Base-by-base conservation (phyloP, 1,140 invertebrate genomes). In the Bombus sylvicola region DNA sequence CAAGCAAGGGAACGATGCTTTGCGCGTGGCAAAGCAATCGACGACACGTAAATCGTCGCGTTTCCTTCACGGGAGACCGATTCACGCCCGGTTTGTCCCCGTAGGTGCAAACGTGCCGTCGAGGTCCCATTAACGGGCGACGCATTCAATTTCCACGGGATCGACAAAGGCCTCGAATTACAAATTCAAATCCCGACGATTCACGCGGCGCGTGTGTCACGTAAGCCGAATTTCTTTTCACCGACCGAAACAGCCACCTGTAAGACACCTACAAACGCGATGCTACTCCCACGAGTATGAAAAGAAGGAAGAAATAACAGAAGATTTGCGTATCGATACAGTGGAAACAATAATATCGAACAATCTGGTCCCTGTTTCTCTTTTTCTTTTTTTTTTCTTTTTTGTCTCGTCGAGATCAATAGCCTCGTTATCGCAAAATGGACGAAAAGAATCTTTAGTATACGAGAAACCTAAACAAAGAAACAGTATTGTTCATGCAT, bases 71-170 rank as follows among this genome's bases (percentile, higher is more conserved):
- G 85, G 66, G 77, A 69, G 76, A 71, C 73, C 79, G 68, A 90
- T 89, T 89, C 88, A 85, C 76, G 76, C 47, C 66, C 81, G 64
- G 78, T 83, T 89, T 25, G 80, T 83, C 28, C 80, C 64, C 72
- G 68, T 85, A 74, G 74, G 75, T 64, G 62, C 62, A 81, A 88
- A 91, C 89, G 89, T 83, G 89, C 75, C 83, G 81, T 18, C 90
- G 53, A 43, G 83, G 39, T 43, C 57, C 87, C 78, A 91, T 94
- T 93, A 93, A 93, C 93, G 89, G 90, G 86, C 57, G 6, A 79
- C 91, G 92, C 91, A 92, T 94, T 93, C 92, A 93, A 93, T 94
- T 94, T 94, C 87, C 92, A 92, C 85, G 86, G 92, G 90, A 93
- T 92, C 89, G 90, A 93, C 93, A 94, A 93, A 94, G 91, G 91